Base-by-base conservation (phyloP, 2,888 invertebrate species). In the Andrena fulva region DNA sequence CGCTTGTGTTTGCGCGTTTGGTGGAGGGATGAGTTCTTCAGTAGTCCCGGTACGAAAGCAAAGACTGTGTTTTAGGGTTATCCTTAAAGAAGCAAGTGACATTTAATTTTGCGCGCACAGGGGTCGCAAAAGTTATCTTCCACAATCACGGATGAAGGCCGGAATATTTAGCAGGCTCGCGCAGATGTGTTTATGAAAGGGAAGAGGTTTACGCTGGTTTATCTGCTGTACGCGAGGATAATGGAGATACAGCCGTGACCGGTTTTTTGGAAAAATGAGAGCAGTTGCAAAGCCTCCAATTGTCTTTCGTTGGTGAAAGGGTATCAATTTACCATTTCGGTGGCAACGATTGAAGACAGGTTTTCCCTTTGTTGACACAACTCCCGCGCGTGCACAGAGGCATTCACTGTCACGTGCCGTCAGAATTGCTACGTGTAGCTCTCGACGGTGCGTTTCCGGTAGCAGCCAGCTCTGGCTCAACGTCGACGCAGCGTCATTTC, bases 401-500 rank as follows among this genome's bases (percentile, higher is more conserved):
- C 42, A 74, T 66, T 73, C 42, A 56, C 16, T 24, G 52, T 16
- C 67, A 64, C 48, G 33, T 68, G 16, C 35, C 12, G 20, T 48
- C 59, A 24, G 59, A 59, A 48, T 24, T 59, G 42, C 42, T n/a
- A 62, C 4, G 62, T 50, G 72, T 63, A 72, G 76, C 72, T 76
- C 29, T 48, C 63, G 62, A 72, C 20, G 54, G 62, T 54, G 31
- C 52, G 76, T 76, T 76, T 76, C 62, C 72, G 76, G 72, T 63
- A 20, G 72, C 50, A 33, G 59, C 35, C 33, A 33, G 59, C 35
- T 31, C 35, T 20, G 72, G 35, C 2, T 31, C 24, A 35, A 7
- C 74, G 76, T 72, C 63, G 72, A 76, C 76, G 52, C 24, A 60
- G 54, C 29, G 76, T 62, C 76, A 62, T 71, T 76, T 70, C 52